Conservation (phyloP, 2,113 vertebrate species). For the Potamarius usumacintae region DNA sequence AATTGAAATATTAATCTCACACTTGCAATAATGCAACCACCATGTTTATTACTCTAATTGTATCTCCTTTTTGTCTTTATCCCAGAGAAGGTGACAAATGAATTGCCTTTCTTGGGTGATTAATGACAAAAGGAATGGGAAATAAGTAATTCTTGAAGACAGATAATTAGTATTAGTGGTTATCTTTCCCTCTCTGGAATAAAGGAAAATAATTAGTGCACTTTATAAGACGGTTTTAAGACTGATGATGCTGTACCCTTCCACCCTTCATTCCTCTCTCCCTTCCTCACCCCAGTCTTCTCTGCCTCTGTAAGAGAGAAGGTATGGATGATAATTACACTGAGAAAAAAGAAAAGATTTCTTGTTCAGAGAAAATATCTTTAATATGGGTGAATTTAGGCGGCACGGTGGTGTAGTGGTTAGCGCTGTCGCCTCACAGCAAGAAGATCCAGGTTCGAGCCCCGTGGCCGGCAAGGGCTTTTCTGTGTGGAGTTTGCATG, state of each 20-base stretch:
- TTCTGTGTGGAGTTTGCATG: too few relatives aligned
- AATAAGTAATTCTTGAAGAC: background rate
- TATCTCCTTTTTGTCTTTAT: conserved; percentile 1
- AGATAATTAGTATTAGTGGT: background rate
- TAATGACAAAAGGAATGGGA: conserved; percentile 11
- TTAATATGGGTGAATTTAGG: too few relatives aligned
- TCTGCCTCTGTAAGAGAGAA: background rate
- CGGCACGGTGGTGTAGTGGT: too few relatives aligned
- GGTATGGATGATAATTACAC: conserved; percentile 2
- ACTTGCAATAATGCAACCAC: background rate
- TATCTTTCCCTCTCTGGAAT: background rate
- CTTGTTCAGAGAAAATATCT: too few relatives aligned
- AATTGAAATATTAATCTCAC: conserved; percentile 34
- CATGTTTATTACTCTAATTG: conserved; percentile 20
- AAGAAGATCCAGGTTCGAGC: too few relatives aligned
- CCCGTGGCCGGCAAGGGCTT: too few relatives aligned
- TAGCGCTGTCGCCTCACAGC: too few relatives aligned
- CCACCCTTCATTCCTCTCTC: background rate
- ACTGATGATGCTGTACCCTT: background rate
- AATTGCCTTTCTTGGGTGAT: conserved; percentile 7
- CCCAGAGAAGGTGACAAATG: background rate
- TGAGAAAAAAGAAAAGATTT: too few relatives aligned
- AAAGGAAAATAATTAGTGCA: conserved; percentile 19
- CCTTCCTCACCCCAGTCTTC: background rate
- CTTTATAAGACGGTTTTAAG: conserved; percentile 4